Evolutionary conservation across 2,113 vertebrate species (phyloP).

Genomic region (Pitta sordida): DNA sequence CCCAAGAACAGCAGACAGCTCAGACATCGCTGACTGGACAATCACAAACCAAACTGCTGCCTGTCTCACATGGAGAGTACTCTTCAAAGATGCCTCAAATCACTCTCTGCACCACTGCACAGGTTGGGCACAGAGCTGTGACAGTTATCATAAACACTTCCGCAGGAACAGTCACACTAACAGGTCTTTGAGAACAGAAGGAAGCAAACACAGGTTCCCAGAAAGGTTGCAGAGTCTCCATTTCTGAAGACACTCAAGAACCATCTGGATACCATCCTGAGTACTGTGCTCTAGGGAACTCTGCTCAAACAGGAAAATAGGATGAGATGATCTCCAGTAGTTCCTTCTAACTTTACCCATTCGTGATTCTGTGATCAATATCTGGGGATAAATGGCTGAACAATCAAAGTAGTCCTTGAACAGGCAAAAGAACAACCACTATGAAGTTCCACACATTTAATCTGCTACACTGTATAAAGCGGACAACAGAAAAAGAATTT

Average conservation of each 20-base stretch:
- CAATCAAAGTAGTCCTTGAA: neutral
- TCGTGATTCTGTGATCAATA: too few relatives aligned
- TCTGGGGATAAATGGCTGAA: neutral
- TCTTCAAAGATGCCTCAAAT: neutral
- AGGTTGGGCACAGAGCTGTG: accelerated
- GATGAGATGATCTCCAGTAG: neutral
- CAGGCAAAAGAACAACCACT: neutral
- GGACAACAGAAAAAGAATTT: accelerated
- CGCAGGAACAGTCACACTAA: neutral
- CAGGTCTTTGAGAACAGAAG: neutral
- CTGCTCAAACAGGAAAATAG: accelerated
- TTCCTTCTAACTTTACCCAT: neutral
- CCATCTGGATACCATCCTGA: neutral
- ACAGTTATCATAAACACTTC: neutral
- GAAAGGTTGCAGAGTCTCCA: too few relatives aligned
- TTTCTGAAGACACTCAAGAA: neutral
- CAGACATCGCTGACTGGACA: accelerated
- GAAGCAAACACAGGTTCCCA: neutral
- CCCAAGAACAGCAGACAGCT: neutral
- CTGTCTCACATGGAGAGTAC: accelerated
- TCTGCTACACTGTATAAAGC: neutral
- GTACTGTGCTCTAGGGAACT: accelerated
- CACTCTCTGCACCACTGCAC: neutral
- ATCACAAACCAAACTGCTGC: neutral
- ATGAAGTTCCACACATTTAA: neutral